Evolutionary conservation across 2,113 vertebrate species (phyloP).

Genomic region (Progne subis): DNA sequence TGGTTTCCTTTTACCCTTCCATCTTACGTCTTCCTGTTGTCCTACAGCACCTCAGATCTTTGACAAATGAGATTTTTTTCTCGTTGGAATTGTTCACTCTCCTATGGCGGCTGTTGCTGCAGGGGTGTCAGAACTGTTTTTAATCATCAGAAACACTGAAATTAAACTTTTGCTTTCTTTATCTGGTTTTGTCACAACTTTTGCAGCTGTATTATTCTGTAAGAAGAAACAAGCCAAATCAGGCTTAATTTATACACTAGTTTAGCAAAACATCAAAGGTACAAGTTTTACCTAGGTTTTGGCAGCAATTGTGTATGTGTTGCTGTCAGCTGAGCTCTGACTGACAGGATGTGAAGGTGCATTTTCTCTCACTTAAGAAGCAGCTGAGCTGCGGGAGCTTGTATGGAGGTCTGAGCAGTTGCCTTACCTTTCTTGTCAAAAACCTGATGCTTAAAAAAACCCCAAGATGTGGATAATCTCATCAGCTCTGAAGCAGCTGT

Average conservation of each 20-base stretch:
- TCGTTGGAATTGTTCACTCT: neutral
- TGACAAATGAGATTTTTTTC: neutral
- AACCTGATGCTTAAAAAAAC: neutral
- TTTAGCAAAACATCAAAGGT: neutral
- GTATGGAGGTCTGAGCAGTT: neutral
- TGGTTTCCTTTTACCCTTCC: neutral
- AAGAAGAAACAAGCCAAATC: neutral
- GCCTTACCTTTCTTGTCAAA: neutral
- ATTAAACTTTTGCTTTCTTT: neutral
- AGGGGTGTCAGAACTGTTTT: neutral
- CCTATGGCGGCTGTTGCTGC: neutral
- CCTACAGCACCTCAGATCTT: neutral
- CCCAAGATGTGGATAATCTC: neutral
- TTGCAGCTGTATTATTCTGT: neutral
- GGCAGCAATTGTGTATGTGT: accelerated
- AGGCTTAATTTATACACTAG: neutral
- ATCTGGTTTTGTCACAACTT: neutral
- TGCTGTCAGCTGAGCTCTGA: neutral
- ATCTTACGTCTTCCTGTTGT: neutral
- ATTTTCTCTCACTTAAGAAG: neutral
- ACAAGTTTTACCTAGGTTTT: neutral
- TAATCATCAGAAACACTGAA: neutral
- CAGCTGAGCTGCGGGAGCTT: neutral
- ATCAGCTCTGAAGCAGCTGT: neutral
- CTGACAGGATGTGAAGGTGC: neutral